A percentile compares a stretch with the other conserved stretches of the same genome.
These are phyloP conservation scores for Phengaris arion DNA, from an alignment of 2,888 invertebrate genomes.

Conservation along the genomic window DNA sequence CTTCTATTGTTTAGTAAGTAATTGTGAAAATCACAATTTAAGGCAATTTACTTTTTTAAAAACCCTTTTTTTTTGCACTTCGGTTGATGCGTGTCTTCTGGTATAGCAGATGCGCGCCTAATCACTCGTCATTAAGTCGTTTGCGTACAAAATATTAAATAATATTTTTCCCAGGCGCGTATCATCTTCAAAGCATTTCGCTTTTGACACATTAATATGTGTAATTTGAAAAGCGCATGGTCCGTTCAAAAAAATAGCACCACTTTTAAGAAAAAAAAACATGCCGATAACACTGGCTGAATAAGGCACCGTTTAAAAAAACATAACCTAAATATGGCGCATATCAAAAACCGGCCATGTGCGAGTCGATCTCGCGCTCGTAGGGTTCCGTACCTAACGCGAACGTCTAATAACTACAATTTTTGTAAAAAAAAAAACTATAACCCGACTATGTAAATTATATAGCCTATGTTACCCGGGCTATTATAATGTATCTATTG, in stretches of 20 bases:
- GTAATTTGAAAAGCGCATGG: slow-evolving; percentile 14
- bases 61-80: neutral
- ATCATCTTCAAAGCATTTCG: slow-evolving; percentile 7
- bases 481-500: too few species aligned
- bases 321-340: too few species aligned
- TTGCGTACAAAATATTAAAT: slow-evolving; percentile 14
- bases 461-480: too few species aligned
- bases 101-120: slow-evolving; percentile 5
- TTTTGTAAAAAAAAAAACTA: too few species aligned
- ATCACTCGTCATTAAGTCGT: slow-evolving; percentile 15
- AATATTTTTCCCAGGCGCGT: slow-evolving; percentile 4
- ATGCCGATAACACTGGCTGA: neutral
- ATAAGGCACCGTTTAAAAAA: neutral
- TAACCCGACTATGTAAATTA: too few species aligned
- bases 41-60: neutral
- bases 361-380: too few species aligned
- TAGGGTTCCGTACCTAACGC: too few species aligned
- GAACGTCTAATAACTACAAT: too few species aligned
- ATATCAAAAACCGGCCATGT: too few species aligned
- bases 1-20: too few species aligned
- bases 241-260: neutral
- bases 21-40: too few species aligned
- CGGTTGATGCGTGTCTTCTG: neutral
- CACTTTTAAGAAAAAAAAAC: neutral
- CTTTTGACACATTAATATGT: slow-evolving; percentile 18